Conservation (phyloP, 23 tunicate species). For the Trididemnum miniatum region DNA sequence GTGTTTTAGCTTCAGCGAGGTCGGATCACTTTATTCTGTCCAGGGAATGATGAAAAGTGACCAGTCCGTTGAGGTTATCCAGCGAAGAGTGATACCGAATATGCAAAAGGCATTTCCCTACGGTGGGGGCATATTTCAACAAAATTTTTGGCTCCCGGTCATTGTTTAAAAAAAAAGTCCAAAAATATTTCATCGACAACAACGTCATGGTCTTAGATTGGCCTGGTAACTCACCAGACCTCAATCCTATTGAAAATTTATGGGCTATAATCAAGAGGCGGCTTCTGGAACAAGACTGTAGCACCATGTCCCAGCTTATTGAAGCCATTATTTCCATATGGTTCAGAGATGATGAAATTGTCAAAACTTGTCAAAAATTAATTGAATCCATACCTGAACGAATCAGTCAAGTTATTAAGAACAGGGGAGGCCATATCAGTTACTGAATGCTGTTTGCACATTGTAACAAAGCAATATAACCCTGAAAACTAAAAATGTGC, state of each 20-base stretch:
- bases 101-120: not conserved
- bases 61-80: not conserved
- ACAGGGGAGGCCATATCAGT: constrained; percentile 9
- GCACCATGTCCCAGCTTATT: not conserved
- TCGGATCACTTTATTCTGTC: not conserved
- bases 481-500: not conserved
- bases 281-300: not conserved
- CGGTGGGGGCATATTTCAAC: not conserved
- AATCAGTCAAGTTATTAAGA: not conserved
- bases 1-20: not conserved
- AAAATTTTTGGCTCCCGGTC: not conserved
- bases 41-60: not conserved
- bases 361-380: not conserved
- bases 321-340: not conserved
- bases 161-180: not conserved
- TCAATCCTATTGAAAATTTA: constrained; percentile 14
- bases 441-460: not conserved
- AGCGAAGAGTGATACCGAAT: not conserved
- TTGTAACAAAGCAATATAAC: not conserved
- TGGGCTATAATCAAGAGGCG: constrained; percentile 3
- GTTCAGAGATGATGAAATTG: not conserved
- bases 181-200: not conserved
- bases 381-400: not conserved
- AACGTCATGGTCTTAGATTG: not conserved
- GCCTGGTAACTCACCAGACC: constrained; percentile 26